Evolutionary conservation across 2,888 invertebrate species (phyloP), one percentile per base, ranked within the genome.

Genomic region (Hydrotaea cyrtoneurina): DNA sequence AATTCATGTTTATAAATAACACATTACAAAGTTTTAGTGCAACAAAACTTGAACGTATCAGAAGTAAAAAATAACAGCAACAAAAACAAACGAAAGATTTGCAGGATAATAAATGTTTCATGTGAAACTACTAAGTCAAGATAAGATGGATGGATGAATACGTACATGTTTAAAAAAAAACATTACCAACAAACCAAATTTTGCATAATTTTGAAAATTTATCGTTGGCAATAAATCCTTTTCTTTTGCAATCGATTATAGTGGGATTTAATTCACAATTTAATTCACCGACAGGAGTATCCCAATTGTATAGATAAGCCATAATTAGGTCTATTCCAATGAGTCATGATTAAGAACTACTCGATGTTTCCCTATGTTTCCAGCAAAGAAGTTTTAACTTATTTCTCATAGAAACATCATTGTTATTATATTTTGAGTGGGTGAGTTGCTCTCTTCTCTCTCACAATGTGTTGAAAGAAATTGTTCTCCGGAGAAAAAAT

Each of bases 271-370:
- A 39, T 64, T n/a, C 36, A 69, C 31, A 78, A 66, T 78, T 84
- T 78, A 81, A 84, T 80, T 83, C 74, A 71, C 74, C 77, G 76
- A 77, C 57, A 77, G 80, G 74, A 78, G 77, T 83, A 83, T 84
- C 80, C 72, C 80, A 84, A 84, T 79, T 79, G 78, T 46, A n/a
- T n/a, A n/a, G n/a, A n/a, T n/a, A n/a, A n/a, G n/a, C n/a, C n/a
- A n/a, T n/a, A n/a, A n/a, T n/a, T n/a, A n/a, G n/a, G n/a, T n/a
- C n/a, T n/a, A n/a, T n/a, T n/a, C n/a, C n/a, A n/a, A n/a, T n/a
- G n/a, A n/a, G n/a, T n/a, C n/a, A n/a, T n/a, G n/a, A n/a, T n/a
- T n/a, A n/a, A n/a, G n/a, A n/a, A n/a, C n/a, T n/a, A n/a, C n/a
- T n/a, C n/a, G n/a, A n/a, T n/a, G n/a, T n/a, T n/a, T n/a, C n/a